phyloP scores from a whole-genome alignment of 2,797 vertebrate genomes.

The Peromyscus melanophrys region DNA sequence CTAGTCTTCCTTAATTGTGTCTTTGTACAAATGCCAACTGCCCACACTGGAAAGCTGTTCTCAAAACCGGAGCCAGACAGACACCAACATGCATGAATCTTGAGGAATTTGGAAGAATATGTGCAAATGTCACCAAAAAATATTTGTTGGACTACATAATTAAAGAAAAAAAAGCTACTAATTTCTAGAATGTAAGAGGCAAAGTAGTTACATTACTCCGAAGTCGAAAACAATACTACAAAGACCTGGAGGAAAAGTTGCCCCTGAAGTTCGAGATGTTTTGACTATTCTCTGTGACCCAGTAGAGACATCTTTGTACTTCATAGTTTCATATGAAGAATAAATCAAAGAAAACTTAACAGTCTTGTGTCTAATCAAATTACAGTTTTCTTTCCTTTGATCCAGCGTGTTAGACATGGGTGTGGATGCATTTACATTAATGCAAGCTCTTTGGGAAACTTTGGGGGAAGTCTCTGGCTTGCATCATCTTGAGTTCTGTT shows the following conservation, averaged over 20 bases:
- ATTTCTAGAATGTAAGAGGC: slow-evolving; percentile 45
- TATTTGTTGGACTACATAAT: slow-evolving; percentile 14
- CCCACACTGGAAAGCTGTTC: background rate
- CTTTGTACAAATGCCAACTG: background rate
- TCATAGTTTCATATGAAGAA: slow-evolving; percentile 21
- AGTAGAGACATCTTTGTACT: slow-evolving; percentile 1
- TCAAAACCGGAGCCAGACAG: slow-evolving; percentile 35
- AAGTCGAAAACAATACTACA: slow-evolving; percentile 48
- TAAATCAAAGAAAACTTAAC: slow-evolving; percentile 65
- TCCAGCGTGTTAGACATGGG: background rate
- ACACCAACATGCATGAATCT: slow-evolving; percentile 42
- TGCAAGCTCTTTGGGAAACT: background rate
- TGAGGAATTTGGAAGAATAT: slow-evolving; percentile 31
- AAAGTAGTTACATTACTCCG: slow-evolving; percentile 55
- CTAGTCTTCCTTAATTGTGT: background rate
- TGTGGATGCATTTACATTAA: background rate
- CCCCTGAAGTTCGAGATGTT: background rate
- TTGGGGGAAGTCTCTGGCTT: background rate
- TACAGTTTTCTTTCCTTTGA: slow-evolving; percentile 19
- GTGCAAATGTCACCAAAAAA: background rate
- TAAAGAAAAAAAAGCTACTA: background rate
- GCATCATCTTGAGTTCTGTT: background rate
- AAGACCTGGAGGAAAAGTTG: slow-evolving; percentile 10
- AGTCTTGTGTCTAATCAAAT: slow-evolving; percentile 46
- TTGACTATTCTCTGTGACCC: background rate